Evolutionary conservation across 2,888 invertebrate species (phyloP).

Genomic region (Dastarcus helophoroides): DNA sequence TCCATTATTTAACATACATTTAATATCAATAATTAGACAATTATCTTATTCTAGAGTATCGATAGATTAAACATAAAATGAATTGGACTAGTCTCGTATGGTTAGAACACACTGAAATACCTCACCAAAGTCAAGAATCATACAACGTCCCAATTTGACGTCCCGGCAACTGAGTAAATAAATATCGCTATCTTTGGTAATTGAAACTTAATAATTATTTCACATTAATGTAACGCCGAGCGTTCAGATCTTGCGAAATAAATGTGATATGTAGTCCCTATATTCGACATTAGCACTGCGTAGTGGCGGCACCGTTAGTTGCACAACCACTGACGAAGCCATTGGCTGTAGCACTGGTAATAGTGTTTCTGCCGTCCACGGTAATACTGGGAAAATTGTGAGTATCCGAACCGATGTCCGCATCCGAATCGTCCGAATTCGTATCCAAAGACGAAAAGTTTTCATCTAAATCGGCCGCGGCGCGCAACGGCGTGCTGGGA

Average conservation of each 20-base stretch:
- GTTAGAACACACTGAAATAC: constrained; percentile 14
- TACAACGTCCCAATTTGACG: constrained; percentile 9
- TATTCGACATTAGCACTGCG: constrained; percentile 25
- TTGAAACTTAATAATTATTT: constrained; percentile 27
- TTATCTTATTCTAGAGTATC: constrained; percentile 20
- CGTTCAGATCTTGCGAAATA: constrained; percentile 24
- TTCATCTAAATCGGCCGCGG: constrained; percentile 24
- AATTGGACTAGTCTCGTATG: constrained; percentile 21
- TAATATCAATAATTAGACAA: constrained; percentile 20
- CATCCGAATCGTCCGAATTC: constrained; percentile 20
- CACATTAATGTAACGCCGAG: constrained; percentile 17
- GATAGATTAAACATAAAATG: constrained; percentile 19
- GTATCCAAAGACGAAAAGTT: constrained; percentile 22
- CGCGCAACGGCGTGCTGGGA: constrained; percentile 32
- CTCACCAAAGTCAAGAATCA: constrained; percentile 15
- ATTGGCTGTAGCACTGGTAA: constrained; percentile 27
- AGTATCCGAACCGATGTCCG: constrained; percentile 17
- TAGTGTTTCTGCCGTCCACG: constrained; percentile 23
- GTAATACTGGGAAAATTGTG: constrained; percentile 31
- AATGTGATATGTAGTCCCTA: constrained; percentile 22
- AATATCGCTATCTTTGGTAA: constrained; percentile 37
- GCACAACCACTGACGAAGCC: constrained; percentile 33
- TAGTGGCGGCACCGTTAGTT: constrained; percentile 31
- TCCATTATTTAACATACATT: constrained; percentile 18
- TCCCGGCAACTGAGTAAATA: constrained; percentile 5